phyloP scores from a whole-genome alignment of 2,797 vertebrate species.

The Epinephelus coioides region DNA sequence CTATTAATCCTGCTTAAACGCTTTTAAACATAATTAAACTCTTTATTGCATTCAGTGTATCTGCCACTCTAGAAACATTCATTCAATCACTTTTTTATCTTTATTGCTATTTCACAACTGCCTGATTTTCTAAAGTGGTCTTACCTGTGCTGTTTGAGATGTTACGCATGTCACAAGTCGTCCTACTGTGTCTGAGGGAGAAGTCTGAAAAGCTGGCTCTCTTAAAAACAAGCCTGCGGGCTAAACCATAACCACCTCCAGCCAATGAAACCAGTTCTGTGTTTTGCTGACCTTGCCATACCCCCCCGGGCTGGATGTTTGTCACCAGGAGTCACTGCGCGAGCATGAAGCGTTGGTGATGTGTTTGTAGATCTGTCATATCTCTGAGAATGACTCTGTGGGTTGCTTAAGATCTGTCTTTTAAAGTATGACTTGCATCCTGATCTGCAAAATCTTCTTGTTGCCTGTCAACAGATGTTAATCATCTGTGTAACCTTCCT shows the following conservation, averaged over 20 bases:
- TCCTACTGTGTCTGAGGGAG: not conserved
- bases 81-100: not conserved
- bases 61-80: not conserved
- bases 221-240: slow-evolving; percentile 37
- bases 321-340: not conserved
- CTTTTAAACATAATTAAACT: not conserved
- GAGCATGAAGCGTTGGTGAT: not conserved
- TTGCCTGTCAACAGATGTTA: not conserved
- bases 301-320: slow-evolving; percentile 18
- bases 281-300: slow-evolving; percentile 51
- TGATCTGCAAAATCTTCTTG: not conserved
- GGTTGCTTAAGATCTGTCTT: not conserved
- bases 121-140: not conserved
- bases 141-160: slow-evolving; percentile 58
- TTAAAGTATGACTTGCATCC: not conserved
- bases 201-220: slow-evolving; percentile 5
- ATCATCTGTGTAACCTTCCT: not conserved
- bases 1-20: not conserved
- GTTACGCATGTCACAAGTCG: slow-evolving; percentile 27
- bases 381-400: not conserved
- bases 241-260: slow-evolving; percentile 9
- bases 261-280: slow-evolving; percentile 53
- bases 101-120: not conserved
- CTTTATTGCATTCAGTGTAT: too few species aligned
- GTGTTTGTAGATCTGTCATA: not conserved